Conservation (phyloP, 2,797 vertebrate species). For the Anabacerthia variegaticeps region DNA sequence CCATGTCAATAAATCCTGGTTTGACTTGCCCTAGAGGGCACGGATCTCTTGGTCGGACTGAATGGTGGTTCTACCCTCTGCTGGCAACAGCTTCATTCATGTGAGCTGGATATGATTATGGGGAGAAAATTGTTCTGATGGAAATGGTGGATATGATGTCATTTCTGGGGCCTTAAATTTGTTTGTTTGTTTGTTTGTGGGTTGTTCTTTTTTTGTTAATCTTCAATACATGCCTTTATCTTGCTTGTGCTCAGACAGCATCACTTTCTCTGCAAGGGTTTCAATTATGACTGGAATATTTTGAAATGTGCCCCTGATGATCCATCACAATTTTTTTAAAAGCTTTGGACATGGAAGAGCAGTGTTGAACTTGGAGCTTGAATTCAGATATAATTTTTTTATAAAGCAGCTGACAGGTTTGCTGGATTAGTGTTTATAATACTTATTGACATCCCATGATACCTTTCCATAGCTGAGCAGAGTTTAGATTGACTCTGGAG, state of each 20-base stretch:
- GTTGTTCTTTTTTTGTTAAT: not conserved
- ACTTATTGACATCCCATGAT: slow-evolving; percentile 76
- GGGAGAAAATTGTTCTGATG: not conserved
- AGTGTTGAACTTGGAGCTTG: slow-evolving; percentile 76
- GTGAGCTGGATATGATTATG: not conserved
- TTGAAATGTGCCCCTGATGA: slow-evolving; percentile 65
- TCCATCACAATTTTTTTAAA: slow-evolving; percentile 66
- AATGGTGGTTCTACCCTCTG: not conserved
- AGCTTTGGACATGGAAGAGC: slow-evolving; percentile 69
- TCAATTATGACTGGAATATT: slow-evolving; percentile 18
- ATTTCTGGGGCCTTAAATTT: not conserved
- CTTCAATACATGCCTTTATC: not conserved
- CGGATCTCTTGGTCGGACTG: not conserved
- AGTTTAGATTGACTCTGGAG: slow-evolving; percentile 76
- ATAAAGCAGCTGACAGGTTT: slow-evolving; percentile 78
- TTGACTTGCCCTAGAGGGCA: not conserved
- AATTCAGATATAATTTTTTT: slow-evolving; percentile 78
- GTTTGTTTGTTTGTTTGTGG: no score
- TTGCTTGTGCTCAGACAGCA: not conserved
- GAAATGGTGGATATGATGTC: not conserved
- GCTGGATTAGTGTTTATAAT: slow-evolving; percentile 68
- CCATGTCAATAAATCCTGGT: not conserved
- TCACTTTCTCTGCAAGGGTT: slow-evolving; percentile 27
- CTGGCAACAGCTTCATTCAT: not conserved
- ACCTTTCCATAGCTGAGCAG: slow-evolving; percentile 75